Percentiles rank a stretch among this genome's conserved stretches.
Conservation (phyloP, 2,113 vertebrate species). For the Heterocephalus glaber region DNA sequence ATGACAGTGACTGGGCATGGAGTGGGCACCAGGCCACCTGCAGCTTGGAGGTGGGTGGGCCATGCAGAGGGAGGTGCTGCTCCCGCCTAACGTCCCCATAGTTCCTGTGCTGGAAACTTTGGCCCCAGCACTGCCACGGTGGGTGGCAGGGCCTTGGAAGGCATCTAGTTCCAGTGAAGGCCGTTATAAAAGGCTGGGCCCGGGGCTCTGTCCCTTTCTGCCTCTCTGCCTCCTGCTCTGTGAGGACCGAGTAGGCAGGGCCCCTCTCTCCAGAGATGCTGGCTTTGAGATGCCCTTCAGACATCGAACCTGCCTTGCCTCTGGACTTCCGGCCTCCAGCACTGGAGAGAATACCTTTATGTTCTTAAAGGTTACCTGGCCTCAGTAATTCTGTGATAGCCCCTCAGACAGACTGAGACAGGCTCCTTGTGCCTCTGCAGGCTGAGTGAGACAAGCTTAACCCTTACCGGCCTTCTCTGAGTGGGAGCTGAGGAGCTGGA, state of each 20-base stretch:
- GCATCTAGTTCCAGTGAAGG: neutral
- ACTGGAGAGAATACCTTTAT: neutral
- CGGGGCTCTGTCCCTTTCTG: neutral
- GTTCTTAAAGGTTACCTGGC: neutral
- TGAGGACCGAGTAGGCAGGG: neutral
- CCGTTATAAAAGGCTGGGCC: neutral
- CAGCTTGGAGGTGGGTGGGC: neutral
- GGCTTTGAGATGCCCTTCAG: neutral
- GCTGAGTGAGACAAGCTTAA: neutral
- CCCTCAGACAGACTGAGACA: neutral
- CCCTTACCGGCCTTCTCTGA: neutral
- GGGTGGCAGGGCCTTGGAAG: neutral
- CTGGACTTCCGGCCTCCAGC: neutral
- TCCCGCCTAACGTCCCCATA: neutral
- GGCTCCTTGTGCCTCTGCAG: neutral
- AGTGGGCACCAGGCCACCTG: neutral
- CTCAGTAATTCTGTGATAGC: neutral
- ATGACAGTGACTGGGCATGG: neutral
- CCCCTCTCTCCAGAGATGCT: neutral
- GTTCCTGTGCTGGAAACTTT: neutral
- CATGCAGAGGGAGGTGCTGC: neutral
- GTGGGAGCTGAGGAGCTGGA: neutral
- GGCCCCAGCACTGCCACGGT: neutral
- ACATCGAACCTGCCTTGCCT: neutral
- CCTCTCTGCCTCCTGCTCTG: neutral